Evolutionary conservation across 1,140 invertebrate genomes (phyloP).

Genomic region (Triops longicaudatus): DNA sequence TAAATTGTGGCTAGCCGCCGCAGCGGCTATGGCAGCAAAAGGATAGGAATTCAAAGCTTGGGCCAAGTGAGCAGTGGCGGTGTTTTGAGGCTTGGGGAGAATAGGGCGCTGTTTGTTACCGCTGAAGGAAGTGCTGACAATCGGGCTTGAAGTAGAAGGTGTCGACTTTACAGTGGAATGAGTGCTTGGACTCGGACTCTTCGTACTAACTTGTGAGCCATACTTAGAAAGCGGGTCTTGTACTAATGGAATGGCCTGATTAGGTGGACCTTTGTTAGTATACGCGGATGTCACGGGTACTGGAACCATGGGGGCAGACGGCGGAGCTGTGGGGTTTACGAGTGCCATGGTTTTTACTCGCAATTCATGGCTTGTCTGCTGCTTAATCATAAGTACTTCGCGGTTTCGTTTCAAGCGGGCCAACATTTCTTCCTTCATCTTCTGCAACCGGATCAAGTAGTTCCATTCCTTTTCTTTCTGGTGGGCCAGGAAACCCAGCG

Average conservation of each 20-base stretch:
- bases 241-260: slow-evolving; percentile 32
- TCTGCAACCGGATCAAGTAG: slow-evolving; percentile 63
- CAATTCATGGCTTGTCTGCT: background rate
- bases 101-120: slow-evolving; percentile 36
- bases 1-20: background rate
- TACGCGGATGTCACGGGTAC: background rate
- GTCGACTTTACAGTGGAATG: slow-evolving; percentile 22
- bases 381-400: slow-evolving; percentile 46
- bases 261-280: slow-evolving; percentile 29
- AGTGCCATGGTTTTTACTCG: background rate
- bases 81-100: slow-evolving; percentile 36
- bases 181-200: slow-evolving; percentile 12
- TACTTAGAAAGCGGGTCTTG: slow-evolving; percentile 27
- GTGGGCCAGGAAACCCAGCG: slow-evolving; percentile 55
- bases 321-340: slow-evolving; percentile 22
- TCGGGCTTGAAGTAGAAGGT: slow-evolving; percentile 26
- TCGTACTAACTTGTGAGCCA: background rate
- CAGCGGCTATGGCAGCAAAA: background rate
- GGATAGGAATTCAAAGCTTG: slow-evolving; percentile 4
- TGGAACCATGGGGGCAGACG: slow-evolving; percentile 17
- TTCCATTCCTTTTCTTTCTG: slow-evolving; percentile 78
- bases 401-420: slow-evolving; percentile 55
- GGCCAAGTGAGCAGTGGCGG: slow-evolving; percentile 23
- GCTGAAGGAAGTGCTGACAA: slow-evolving; percentile 30
- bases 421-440: slow-evolving; percentile 65